Percentiles rank a stretch among this genome's conserved stretches.
These are phyloP conservation scores for Turritopsis dohrnii DNA, from an alignment of 30 jellyfish, hydroid and myxozoan species.

Conservation along the genomic window DNA sequence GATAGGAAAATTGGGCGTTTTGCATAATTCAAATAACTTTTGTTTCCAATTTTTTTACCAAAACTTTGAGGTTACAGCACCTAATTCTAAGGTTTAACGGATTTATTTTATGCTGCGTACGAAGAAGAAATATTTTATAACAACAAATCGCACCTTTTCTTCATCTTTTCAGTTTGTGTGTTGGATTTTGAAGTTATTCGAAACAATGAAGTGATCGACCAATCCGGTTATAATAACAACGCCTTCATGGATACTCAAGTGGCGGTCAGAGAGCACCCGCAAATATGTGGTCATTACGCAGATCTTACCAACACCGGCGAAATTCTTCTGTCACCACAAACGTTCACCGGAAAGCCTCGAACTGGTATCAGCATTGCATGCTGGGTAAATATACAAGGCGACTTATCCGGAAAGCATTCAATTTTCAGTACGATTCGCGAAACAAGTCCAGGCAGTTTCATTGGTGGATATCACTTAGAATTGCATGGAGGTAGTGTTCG, in stretches of 20 bases:
- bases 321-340: constrained; percentile 53
- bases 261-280: constrained; percentile 63
- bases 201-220: constrained; percentile 69
- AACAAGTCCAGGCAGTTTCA: constrained; percentile 47
- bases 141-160: background rate
- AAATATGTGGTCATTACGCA: constrained; percentile 96
- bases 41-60: too few species aligned
- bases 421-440: constrained; percentile 76
- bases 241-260: constrained; percentile 68
- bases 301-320: constrained; percentile 89
- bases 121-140: too few species aligned
- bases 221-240: constrained; percentile 88
- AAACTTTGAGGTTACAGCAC: too few species aligned
- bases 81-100: too few species aligned
- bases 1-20: too few species aligned
- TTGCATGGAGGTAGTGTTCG: constrained; percentile 84
- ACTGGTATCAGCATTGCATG: constrained; percentile 93
- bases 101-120: too few species aligned
- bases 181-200: constrained; percentile 82
- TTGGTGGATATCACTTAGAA: constrained; percentile 98
- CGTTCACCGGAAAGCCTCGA: constrained; percentile 90
- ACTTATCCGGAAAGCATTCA: constrained; percentile 61
- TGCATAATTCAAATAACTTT: too few species aligned
- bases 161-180: constrained; percentile 52
- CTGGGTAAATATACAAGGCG: constrained; percentile 84